A percentile compares a stretch with the other conserved stretches of the same genome.
These are phyloP conservation scores for Koerneria pararmatus DNA, from an alignment of 2,888 invertebrate species.

Conservation along the genomic window DNA sequence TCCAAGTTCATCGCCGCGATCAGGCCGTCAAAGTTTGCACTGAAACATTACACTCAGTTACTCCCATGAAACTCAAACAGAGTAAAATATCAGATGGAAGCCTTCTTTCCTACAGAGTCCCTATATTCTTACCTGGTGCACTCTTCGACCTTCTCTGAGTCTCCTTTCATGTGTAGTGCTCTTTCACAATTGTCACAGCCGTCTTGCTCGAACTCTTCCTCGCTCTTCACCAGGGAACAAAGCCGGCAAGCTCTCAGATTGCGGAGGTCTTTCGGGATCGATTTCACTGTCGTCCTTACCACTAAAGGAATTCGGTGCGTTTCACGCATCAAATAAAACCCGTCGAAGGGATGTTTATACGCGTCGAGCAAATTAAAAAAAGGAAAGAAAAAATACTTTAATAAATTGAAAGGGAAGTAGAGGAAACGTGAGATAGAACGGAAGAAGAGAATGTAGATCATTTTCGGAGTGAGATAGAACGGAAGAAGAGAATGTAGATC, in stretches of 20 bases:
- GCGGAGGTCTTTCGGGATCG: slow-evolving; percentile 80
- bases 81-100: not conserved
- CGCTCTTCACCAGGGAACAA: slow-evolving; percentile 75
- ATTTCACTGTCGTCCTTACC: no score
- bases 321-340: no score
- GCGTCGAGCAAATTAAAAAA: no score
- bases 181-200: slow-evolving; percentile 96
- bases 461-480: no score
- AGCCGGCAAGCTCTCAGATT: slow-evolving; percentile 80
- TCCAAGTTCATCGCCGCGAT: slow-evolving; percentile 92
- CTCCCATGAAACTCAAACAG: not conserved
- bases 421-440: no score
- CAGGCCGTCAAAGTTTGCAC: slow-evolving; percentile 69
- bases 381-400: no score
- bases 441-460: no score
- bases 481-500: no score
- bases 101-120: no score
- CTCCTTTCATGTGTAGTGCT: slow-evolving; percentile 82
- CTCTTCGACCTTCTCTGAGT: slow-evolving; percentile 92
- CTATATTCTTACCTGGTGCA: slow-evolving; percentile 64
- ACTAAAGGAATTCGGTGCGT: no score
- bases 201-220: slow-evolving; percentile 79
- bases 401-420: no score
- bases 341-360: no score
- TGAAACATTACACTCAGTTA: slow-evolving; percentile 28